Evolutionary conservation across 2,113 vertebrate species (phyloP).

Genomic region (Fulmarus glacialis): DNA sequence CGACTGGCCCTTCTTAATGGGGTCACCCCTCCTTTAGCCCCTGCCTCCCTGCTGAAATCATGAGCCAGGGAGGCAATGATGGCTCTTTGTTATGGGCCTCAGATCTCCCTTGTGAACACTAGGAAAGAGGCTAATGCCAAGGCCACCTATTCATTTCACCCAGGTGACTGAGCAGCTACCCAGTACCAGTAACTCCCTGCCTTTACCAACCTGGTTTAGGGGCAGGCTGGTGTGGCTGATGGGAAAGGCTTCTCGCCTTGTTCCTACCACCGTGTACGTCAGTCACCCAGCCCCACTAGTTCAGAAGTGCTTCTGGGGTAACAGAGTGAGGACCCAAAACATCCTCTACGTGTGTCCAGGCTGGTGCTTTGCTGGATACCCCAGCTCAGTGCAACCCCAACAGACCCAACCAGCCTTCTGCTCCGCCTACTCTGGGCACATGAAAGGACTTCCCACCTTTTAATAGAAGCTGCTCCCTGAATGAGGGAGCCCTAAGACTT

Average conservation of each 20-base stretch:
- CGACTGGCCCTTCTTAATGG: background rate
- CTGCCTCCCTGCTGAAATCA: background rate
- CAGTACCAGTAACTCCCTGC: background rate
- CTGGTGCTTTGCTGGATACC: background rate
- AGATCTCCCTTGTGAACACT: background rate
- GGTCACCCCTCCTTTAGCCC: background rate
- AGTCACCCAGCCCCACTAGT: background rate
- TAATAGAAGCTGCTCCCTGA: background rate
- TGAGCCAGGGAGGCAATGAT: background rate
- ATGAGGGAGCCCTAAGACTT: background rate
- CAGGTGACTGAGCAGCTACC: background rate
- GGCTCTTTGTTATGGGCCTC: background rate
- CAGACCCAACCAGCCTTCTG: background rate
- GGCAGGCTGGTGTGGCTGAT: background rate
- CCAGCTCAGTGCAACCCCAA: background rate
- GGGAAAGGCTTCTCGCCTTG: background rate
- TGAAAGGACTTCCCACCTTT: background rate
- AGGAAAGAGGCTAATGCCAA: background rate
- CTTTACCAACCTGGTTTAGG: background rate
- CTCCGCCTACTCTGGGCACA: background rate
- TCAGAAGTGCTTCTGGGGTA: background rate
- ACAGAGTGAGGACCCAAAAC: background rate
- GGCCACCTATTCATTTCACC: background rate
- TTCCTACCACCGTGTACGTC: background rate
- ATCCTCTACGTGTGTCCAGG: background rate